Conservation (phyloP, 2,113 vertebrate genomes). For the Echinops telfairi region DNA sequence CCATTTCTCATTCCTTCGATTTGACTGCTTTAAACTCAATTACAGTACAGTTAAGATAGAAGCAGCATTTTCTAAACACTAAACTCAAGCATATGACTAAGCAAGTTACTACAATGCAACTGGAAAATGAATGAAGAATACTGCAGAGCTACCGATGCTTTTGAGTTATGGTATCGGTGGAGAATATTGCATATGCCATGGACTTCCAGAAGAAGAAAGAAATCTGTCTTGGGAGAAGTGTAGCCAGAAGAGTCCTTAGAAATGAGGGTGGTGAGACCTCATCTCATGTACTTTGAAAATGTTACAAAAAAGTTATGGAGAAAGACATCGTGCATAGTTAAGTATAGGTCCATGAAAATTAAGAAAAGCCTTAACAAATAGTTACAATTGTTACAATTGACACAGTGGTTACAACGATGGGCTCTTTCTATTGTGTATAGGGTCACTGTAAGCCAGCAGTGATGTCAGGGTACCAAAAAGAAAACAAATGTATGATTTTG, state of each 20-base stretch:
- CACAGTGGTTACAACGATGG: not conserved
- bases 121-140: not conserved
- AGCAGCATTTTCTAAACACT: slow-evolving; percentile 35
- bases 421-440: not conserved
- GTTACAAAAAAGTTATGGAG: not conserved
- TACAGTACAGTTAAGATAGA: not conserved
- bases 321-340: not conserved
- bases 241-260: not conserved
- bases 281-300: not conserved
- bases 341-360: not conserved
- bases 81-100: slow-evolving; percentile 1
- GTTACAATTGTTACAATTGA: not conserved
- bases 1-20: not conserved
- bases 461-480: not conserved
- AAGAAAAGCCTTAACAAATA: not conserved
- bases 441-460: not conserved
- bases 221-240: not conserved
- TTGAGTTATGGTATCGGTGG: not conserved
- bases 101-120: slow-evolving; percentile 1
- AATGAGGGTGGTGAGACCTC: not conserved
- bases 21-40: slow-evolving; percentile 6
- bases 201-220: not conserved
- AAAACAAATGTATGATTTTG: no score
- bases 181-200: not conserved
- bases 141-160: not conserved